Conservation (phyloP, 2,797 vertebrate genomes). For the Brotula barbata region DNA sequence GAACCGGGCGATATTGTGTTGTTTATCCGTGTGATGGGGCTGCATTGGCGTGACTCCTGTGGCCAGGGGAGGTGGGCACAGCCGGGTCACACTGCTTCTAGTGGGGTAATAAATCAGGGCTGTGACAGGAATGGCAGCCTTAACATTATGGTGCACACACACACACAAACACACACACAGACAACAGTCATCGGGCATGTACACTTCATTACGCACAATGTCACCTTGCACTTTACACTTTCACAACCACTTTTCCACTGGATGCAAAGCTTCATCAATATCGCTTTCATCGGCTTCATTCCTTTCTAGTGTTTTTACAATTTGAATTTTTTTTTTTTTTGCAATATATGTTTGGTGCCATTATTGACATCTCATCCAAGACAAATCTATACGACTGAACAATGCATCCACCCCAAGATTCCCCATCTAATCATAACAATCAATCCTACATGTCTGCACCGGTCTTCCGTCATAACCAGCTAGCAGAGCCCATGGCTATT, state of each 20-base stretch:
- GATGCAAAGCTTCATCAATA: constrained; percentile 31
- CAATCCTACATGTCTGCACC: constrained; percentile 68
- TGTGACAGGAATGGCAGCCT: constrained; percentile 70
- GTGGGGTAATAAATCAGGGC: constrained; percentile 75
- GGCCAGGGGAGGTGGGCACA: constrained; percentile 51
- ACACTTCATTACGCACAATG: constrained; percentile 25
- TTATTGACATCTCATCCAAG: constrained; percentile 65
- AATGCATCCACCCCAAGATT: constrained; percentile 62
- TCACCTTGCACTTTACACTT: constrained; percentile 11
- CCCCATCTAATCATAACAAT: constrained; percentile 77
- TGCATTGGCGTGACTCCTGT: constrained; percentile 50
- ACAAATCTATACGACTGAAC: constrained; percentile 73
- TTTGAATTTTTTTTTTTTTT: constrained; percentile 40
- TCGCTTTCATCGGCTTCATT: constrained; percentile 14
- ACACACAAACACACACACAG: constrained; percentile 27
- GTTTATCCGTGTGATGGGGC: constrained; percentile 65
- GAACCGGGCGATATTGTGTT: constrained; percentile 65
- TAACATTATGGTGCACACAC: constrained; percentile 49
- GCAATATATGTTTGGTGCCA: constrained; percentile 51
- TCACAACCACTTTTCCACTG: background rate
- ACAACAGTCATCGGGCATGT: constrained; percentile 12
- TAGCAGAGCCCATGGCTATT: constrained; percentile 60
- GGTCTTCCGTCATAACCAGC: constrained; percentile 67
- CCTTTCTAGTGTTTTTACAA: constrained; percentile 47
- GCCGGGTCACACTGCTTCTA: constrained; percentile 52